Evolutionary conservation across 2,797 vertebrate species (phyloP).

Genomic region (Sebastes trivittatus): DNA sequence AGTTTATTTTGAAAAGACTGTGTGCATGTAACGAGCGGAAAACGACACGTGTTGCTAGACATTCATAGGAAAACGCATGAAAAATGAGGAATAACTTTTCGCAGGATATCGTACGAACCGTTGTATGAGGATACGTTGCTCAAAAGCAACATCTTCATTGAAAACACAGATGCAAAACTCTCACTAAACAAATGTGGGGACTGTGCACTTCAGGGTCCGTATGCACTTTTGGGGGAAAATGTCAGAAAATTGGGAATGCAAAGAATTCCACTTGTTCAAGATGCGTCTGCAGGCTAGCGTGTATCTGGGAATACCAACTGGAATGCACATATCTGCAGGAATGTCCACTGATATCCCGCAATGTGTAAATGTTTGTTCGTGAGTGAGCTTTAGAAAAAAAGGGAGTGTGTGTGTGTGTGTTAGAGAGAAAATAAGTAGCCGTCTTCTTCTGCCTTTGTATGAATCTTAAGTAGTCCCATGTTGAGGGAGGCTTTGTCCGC

Average conservation of each 20-base stretch:
- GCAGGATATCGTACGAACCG: too few relatives aligned
- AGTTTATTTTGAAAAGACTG: too few relatives aligned
- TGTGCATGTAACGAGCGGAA: too few relatives aligned
- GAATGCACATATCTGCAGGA: constrained; percentile 56
- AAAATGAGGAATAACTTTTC: rapidly evolving
- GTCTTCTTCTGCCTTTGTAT: constrained; percentile 63
- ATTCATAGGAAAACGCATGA: rapidly evolving
- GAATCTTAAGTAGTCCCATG: constrained; percentile 79
- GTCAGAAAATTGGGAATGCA: neutral
- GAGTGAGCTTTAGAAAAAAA: constrained; percentile 28
- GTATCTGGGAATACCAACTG: constrained; percentile 49
- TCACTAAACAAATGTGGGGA: neutral
- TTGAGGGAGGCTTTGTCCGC: constrained; percentile 74
- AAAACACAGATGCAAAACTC: neutral
- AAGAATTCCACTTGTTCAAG: neutral
- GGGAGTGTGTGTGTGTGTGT: neutral
- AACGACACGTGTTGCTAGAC: too few relatives aligned
- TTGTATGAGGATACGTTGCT: neutral
- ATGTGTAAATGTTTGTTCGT: constrained; percentile 72
- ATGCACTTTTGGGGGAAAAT: neutral
- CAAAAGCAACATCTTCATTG: neutral
- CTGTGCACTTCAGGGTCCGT: neutral
- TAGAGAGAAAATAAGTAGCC: constrained; percentile 54
- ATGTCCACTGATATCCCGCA: constrained; percentile 61
- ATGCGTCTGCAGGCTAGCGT: neutral